These are phyloP conservation scores for Oreochromis aureus DNA, from an alignment of 2,113 vertebrate genomes.

Conservation along the genomic window DNA sequence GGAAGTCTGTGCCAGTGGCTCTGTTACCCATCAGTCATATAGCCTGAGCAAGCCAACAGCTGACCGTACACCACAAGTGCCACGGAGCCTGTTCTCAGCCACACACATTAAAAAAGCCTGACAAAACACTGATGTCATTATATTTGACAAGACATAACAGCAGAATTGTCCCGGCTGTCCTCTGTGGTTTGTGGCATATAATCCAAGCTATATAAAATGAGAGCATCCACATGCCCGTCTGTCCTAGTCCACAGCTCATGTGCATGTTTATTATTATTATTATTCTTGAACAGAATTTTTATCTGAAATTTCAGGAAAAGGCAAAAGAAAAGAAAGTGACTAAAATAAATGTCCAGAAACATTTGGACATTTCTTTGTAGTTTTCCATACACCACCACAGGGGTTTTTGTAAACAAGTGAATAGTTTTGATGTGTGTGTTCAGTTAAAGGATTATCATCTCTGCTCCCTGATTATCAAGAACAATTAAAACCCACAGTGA, in stretches of 20 bases:
- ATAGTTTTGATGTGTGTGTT: neutral
- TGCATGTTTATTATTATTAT: neutral
- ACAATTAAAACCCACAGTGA: neutral
- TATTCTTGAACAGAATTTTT: neutral
- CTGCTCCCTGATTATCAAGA: neutral
- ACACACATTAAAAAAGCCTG: neutral
- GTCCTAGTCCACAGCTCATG: neutral
- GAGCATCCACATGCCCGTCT: neutral
- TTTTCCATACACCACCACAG: neutral
- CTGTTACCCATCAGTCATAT: conserved; percentile 54
- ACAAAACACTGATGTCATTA: conserved; percentile 54
- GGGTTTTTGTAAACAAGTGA: neutral
- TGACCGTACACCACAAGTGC: conserved; percentile 28
- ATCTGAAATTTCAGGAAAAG: neutral
- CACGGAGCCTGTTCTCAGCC: neutral
- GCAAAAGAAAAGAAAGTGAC: neutral
- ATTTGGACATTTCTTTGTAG: neutral
- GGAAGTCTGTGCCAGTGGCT: conserved; percentile 35
- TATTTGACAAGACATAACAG: conserved; percentile 34
- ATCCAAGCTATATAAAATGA: neutral
- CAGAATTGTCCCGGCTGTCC: neutral
- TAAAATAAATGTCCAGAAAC: neutral
- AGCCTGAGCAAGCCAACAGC: conserved; percentile 39
- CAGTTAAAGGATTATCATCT: neutral
- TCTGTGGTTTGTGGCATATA: conserved; percentile 2